Percentiles rank a stretch among this genome's conserved stretches.
phyloP scores from a whole-genome alignment of 2,797 vertebrate genomes.

The Darevskia nairensis region DNA sequence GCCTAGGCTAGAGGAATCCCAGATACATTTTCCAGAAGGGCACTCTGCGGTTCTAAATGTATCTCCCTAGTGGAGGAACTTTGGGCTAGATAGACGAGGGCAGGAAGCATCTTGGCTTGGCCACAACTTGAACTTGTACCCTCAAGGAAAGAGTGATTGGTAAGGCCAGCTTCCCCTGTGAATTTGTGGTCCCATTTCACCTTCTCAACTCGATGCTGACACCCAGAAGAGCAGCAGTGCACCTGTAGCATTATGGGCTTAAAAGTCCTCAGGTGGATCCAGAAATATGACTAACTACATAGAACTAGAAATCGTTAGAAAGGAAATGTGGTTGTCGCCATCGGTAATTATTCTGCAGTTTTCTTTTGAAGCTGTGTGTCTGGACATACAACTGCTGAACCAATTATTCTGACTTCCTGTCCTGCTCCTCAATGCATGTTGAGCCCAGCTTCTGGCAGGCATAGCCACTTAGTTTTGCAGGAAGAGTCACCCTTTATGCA shows the following conservation, averaged over 20 bases:
- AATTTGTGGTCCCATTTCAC: conserved; percentile 14
- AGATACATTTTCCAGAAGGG: conserved; percentile 54
- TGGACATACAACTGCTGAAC: neutral
- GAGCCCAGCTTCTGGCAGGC: neutral
- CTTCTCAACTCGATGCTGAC: neutral
- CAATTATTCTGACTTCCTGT: neutral
- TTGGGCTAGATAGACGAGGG: conserved; percentile 62
- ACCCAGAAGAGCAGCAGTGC: neutral
- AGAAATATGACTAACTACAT: too few species aligned
- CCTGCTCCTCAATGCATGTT: neutral
- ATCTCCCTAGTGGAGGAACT: conserved; percentile 50
- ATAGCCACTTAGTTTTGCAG: too few species aligned
- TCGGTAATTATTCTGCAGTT: neutral
- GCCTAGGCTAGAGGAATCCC: conserved; percentile 67
- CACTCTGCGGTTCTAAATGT: conserved; percentile 44
- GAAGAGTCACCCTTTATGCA: neutral
- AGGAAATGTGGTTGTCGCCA: conserved; percentile 18
- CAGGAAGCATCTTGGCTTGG: conserved; percentile 7
- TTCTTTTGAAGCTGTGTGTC: neutral
- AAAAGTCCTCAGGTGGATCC: neutral
- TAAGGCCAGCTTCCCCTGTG: too few species aligned
- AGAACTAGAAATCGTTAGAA: neutral
- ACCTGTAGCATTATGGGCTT: neutral
- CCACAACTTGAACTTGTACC: conserved; percentile 20
- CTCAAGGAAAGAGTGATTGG: conserved; percentile 14